phyloP scores from a whole-genome alignment of 37 sponge, comb jelly and placozoan genomes.

The Beroe forskalii region DNA sequence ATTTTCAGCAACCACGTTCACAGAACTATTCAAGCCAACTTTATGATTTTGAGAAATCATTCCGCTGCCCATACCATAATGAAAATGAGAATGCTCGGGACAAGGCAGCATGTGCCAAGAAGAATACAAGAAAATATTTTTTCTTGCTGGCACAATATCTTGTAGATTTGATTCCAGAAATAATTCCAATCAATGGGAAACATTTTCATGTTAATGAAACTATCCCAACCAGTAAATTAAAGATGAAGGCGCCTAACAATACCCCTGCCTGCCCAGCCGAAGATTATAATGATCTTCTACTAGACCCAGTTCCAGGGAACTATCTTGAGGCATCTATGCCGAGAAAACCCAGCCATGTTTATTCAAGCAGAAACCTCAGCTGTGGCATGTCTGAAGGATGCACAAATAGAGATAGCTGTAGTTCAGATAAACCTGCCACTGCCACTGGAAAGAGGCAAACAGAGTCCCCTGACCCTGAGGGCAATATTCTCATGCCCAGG shows the following conservation, averaged over 20 bases:
- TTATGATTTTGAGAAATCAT: background rate
- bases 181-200: background rate
- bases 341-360: background rate
- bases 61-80: slow-evolving; percentile 7
- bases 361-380: background rate
- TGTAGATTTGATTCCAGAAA: background rate
- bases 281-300: too few relatives aligned
- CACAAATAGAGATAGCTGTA: too few relatives aligned
- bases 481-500: too few relatives aligned
- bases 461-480: too few relatives aligned
- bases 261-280: too few relatives aligned
- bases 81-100: slow-evolving; percentile 3
- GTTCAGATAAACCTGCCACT: too few relatives aligned
- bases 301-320: background rate
- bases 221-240: background rate
- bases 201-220: background rate
- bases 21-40: too few relatives aligned
- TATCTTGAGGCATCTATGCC: background rate
- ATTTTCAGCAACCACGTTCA: too few relatives aligned
- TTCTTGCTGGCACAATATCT: background rate
- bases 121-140: slow-evolving; percentile 30
- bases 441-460: too few relatives aligned
- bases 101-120: background rate
- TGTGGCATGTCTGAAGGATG: too few relatives aligned
- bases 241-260: background rate